A percentile compares a stretch with the other conserved stretches of the same genome.
These are phyloP conservation scores for Ceratotherium simum DNA, from an alignment of 2,113 vertebrate species.

Conservation along the genomic window DNA sequence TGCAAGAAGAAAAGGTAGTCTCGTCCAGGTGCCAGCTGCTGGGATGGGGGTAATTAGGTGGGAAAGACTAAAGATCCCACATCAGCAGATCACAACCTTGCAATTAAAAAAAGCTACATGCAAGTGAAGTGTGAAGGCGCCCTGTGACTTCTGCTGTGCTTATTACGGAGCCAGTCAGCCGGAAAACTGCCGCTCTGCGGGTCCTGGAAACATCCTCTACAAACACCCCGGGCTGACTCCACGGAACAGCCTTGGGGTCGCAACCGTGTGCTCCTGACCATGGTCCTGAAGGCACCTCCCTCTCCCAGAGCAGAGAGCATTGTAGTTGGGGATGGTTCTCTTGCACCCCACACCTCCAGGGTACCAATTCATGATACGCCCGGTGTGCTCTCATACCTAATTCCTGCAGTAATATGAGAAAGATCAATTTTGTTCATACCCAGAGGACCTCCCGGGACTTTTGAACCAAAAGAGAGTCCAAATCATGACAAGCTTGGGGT, in stretches of 20 bases:
- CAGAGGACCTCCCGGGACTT: neutral
- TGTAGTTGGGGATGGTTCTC: accelerated
- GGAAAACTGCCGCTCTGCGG: neutral
- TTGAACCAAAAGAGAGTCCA: neutral
- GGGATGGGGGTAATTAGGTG: neutral
- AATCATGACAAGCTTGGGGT: neutral
- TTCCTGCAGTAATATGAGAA: neutral
- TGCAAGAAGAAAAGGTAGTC: neutral
- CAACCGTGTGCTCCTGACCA: accelerated
- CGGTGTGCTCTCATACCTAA: neutral
- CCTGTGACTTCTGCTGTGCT: neutral
- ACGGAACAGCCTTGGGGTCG: accelerated
- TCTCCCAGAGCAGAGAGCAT: neutral
- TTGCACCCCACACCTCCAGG: too few relatives aligned
- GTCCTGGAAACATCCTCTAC: too few relatives aligned
- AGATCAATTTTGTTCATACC: neutral
- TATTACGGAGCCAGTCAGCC: neutral
- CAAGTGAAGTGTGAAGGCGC: neutral
- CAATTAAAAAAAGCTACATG: neutral
- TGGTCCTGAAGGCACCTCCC: neutral
- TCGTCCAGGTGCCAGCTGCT: neutral
- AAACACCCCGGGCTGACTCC: accelerated
- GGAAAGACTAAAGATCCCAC: neutral
- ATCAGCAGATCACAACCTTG: neutral
- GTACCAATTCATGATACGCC: accelerated